Conservation (phyloP, 2,888 invertebrate genomes). For the Antitype chi region DNA sequence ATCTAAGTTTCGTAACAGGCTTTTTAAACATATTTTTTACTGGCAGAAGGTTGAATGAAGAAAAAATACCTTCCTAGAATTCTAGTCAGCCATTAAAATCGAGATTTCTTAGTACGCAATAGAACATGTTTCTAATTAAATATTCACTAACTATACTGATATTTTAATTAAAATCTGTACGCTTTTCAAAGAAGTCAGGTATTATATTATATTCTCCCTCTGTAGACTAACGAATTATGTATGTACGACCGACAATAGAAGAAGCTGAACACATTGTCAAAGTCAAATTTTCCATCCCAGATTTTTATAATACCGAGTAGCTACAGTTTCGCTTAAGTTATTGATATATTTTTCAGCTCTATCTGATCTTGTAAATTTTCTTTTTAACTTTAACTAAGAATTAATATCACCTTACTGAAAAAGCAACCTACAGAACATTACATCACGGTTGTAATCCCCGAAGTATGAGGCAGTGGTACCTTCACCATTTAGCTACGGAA, state of each 20-base stretch:
- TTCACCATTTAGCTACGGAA: neutral
- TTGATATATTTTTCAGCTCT: neutral
- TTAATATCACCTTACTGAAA: neutral
- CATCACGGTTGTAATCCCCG: neutral
- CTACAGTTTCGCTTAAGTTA: neutral
- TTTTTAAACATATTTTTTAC: constrained; percentile 10
- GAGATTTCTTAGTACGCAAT: neutral
- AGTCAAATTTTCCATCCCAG: neutral
- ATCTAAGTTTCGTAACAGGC: constrained; percentile 25
- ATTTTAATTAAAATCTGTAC: constrained; percentile 24
- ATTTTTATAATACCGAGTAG: neutral
- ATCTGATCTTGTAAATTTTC: neutral
- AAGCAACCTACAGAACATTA: neutral
- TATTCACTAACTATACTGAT: neutral
- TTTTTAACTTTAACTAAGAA: neutral
- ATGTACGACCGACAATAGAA: neutral
- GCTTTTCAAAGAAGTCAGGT: neutral
- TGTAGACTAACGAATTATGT: neutral
- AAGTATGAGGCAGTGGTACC: neutral
- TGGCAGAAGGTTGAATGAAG: neutral
- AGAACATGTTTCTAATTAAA: constrained; percentile 5
- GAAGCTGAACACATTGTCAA: neutral
- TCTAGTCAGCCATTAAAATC: neutral
- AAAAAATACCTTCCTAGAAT: neutral
- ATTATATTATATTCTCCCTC: constrained; percentile 4